Evolutionary conservation across 1,140 invertebrate genomes (phyloP).

Genomic region (Drosophila subpulchrella): DNA sequence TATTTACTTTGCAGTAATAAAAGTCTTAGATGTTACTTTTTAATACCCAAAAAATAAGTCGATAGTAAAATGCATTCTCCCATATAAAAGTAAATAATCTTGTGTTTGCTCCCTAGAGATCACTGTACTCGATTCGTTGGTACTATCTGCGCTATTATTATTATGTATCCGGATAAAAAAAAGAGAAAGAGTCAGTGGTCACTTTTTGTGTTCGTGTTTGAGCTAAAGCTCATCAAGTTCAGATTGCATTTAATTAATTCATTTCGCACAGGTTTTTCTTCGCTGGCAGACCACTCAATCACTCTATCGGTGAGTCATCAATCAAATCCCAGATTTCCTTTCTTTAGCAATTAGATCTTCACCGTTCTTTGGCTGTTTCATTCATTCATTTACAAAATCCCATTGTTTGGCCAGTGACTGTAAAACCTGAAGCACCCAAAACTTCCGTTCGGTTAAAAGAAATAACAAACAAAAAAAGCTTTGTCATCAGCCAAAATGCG

Average conservation of each 20-base stretch:
- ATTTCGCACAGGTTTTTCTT: constrained; percentile 2
- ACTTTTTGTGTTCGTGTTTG: constrained; percentile 1
- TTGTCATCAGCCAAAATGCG: constrained; percentile 32
- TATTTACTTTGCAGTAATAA: not conserved
- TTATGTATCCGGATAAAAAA: constrained; percentile 3
- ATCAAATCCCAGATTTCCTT: constrained; percentile 7
- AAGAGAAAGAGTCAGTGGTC: constrained; percentile 18
- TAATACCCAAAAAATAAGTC: too few relatives aligned
- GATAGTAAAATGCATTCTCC: too few relatives aligned
- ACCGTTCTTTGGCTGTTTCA: constrained; percentile 1
- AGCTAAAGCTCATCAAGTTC: constrained; percentile 16
- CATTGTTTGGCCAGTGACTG: constrained; percentile 5
- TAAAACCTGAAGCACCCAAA: constrained; percentile 13
- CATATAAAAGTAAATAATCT: not conserved
- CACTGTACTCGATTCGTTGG: constrained; percentile 19
- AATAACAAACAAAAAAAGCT: constrained; percentile 16
- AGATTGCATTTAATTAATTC: constrained; percentile 36
- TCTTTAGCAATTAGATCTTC: constrained; percentile 12
- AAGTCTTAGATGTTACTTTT: too few relatives aligned
- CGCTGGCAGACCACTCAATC: constrained; percentile 3
- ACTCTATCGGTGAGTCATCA: constrained; percentile 24
- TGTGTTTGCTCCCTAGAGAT: not conserved
- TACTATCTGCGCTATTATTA: constrained; percentile 11
- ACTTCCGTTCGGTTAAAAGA: constrained; percentile 22
- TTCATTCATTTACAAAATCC: constrained; percentile 8